phyloP scores from a whole-genome alignment of 2,113 vertebrate species.

The Pyxicephalus adspersus region DNA sequence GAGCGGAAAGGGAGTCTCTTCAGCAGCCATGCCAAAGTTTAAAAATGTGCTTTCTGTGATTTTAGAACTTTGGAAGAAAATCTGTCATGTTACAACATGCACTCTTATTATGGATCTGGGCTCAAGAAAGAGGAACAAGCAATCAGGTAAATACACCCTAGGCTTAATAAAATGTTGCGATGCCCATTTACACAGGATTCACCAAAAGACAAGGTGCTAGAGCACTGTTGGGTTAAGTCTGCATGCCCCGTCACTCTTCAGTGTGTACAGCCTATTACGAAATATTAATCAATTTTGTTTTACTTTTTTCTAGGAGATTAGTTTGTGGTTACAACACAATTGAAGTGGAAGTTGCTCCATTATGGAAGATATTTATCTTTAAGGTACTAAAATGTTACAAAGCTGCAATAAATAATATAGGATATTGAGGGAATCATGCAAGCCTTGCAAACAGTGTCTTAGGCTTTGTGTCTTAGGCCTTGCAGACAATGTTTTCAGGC shows the following conservation, averaged over 20 bases:
- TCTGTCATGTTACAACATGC: slow-evolving; percentile 66
- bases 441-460: too few species aligned
- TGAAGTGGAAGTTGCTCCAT: slow-evolving; percentile 73
- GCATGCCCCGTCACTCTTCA: too few species aligned
- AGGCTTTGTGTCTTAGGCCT: too few species aligned
- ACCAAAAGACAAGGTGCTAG: too few species aligned
- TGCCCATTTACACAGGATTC: too few species aligned
- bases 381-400: slow-evolving; percentile 66
- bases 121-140: slow-evolving; percentile 65
- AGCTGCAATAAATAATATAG: too few species aligned
- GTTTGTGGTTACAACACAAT: slow-evolving; percentile 77
- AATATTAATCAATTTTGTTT: background rate
- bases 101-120: slow-evolving; percentile 67
- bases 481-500: too few species aligned
- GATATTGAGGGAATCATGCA: too few species aligned
- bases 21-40: background rate
- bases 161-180: too few species aligned
- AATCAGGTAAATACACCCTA: slow-evolving; percentile 8
- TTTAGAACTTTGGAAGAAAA: slow-evolving; percentile 69
- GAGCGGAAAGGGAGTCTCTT: too few species aligned
- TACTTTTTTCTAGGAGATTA: slow-evolving; percentile 67
- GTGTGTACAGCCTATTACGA: too few species aligned
- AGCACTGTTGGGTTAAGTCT: too few species aligned
- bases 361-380: slow-evolving; percentile 81
- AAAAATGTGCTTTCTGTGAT: background rate